Base-by-base conservation (phyloP, 2,888 invertebrate genomes). In the Coenonympha arcania region DNA sequence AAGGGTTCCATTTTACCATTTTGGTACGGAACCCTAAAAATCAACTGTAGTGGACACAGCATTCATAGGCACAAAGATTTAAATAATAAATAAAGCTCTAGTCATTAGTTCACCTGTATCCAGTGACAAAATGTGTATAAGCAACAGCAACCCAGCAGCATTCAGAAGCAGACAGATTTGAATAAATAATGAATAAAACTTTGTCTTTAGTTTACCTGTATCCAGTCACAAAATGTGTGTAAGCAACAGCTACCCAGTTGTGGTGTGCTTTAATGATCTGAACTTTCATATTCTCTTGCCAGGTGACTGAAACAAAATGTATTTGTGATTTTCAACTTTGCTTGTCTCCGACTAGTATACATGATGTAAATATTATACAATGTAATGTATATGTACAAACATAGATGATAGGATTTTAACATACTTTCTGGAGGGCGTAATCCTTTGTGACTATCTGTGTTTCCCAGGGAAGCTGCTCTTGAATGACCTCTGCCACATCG, bases 221-320 rank as follows among this genome's bases (percentile, higher is more conserved):
- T 69, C 98, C 96, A 52, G 95, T 94, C 16, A 98, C 95, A 82
- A 96, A 97, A 81, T 98, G 96, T 50, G 96, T 93, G 77, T 98
- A 98, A 0, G 97, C 98, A 16, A 97, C 96, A 16, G 95, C 96
- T 57, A 99, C 95, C 95, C 98, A 98, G 75, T 98, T 98, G 76
- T 98, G 97, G 82, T 99, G 98, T 3, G 98, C 98, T 73, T 95
- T 95, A 61, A 98, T 95, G 43, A 96, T 94, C 83, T 95, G 94
- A 30, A 97, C 96, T 64, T 95, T 89, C 68, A 95, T 77, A 34
- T 94, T 95, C 74, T 96, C 95, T 4, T 92, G 89, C 93, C 95
- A 95, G 39, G 88, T 86, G 54, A 87, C 91, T 92, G 76, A 55
- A 88, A 87, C 55, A 60, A 52, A 48, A n/a, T n/a, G n/a, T n/a